phyloP scores from a whole-genome alignment of 2,888 invertebrate genomes.

The Agrotis puta region DNA sequence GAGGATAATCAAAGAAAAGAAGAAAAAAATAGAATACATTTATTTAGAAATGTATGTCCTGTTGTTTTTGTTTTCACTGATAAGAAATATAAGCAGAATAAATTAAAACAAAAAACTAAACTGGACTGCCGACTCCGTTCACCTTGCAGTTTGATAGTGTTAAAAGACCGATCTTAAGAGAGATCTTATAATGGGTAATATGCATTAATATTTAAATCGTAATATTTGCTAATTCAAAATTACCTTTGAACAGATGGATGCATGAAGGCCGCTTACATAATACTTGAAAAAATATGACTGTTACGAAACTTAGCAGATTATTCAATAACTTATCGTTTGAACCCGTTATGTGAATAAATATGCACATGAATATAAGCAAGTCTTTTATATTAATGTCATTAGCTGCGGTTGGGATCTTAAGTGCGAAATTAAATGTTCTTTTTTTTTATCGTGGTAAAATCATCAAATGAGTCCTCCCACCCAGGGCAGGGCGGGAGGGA shows the following conservation, averaged over 20 bases:
- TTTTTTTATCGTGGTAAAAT: too few relatives aligned
- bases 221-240: constrained; percentile 19
- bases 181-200: background rate
- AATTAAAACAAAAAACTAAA: constrained; percentile 5
- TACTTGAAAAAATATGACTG: constrained; percentile 26
- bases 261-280: constrained; percentile 35
- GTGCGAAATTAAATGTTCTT: constrained; percentile 7
- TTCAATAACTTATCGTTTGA: constrained; percentile 32
- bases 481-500: too few relatives aligned
- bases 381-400: constrained; percentile 22
- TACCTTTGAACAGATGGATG: constrained; percentile 35
- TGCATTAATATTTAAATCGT: constrained; percentile 34
- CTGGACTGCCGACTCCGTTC: background rate
- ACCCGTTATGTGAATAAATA: constrained; percentile 25
- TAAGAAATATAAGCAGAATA: background rate
- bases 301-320: constrained; percentile 45
- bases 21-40: background rate
- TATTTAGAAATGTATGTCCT: background rate
- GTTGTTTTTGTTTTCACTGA: background rate
- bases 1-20: background rate
- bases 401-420: background rate
- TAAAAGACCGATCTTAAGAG: background rate
- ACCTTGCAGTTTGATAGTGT: background rate
- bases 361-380: constrained; percentile 18
- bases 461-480: too few relatives aligned